Evolutionary conservation across 2,113 vertebrate species (phyloP), one percentile per base, ranked within the genome.

Genomic region (Callionymus lyra): DNA sequence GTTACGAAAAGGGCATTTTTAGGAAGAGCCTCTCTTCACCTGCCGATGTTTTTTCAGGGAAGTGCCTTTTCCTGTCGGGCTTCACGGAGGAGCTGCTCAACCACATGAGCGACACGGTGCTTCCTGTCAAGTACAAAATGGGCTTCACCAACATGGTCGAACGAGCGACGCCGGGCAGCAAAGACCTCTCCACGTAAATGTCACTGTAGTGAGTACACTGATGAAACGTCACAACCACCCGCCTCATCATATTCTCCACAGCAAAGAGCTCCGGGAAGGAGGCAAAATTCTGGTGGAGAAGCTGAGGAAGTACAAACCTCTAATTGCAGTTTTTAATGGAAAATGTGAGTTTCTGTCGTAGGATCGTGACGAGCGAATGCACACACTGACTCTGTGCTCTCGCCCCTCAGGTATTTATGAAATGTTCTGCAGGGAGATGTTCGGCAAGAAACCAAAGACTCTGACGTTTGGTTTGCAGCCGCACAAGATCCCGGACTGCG

Each of bases 61-160:
- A 99, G 59, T 99, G 96, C 63, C 85, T 99, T 12, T 99, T 94
- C 73, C 77, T 99, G 80, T 97, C 96, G 10, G 96, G 96, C 16
- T 87, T 99, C 16, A 97, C 92, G 38, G 89, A 93, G 2, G 84
- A 89, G 44, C 96, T 89, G 9, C 80, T 98, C 43, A 99, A 85
- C 76, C 94, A 99, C 65, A 86, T 88, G 87, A 84, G 90, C 6
- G 96, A 98, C 62, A 84, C 87, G 36, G 71, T 72, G 1, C 83
- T 99, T 58, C 94, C 96, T 0, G 87, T 80, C 52, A 97, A 96
- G 44, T 98, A 97, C 2, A 90, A 92, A 13, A 98, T 99, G 69
- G 95, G 96, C 34, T 97, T 99, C 77, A 99, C 94, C 55, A 97
- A 99, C 59, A 99, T 98, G 93, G 96, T 98, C 18, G 90, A 86